Conservation (phyloP, 2,113 vertebrate genomes). For the Dasypus novemcinctus region DNA sequence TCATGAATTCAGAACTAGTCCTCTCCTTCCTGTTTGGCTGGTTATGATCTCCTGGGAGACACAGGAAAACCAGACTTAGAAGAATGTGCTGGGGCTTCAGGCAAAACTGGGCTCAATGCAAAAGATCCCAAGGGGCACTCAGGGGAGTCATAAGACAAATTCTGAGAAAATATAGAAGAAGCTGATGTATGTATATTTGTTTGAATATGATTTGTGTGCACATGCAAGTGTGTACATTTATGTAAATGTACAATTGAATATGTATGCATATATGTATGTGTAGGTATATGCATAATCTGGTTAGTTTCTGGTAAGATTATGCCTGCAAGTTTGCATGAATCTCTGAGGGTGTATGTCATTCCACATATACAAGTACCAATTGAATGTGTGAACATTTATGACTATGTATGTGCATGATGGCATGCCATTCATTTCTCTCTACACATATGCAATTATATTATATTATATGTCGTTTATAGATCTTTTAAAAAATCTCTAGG, state of each 20-base stretch:
- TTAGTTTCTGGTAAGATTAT: neutral
- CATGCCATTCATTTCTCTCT: neutral
- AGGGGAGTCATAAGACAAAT: neutral
- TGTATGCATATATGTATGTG: no score
- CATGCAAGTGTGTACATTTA: neutral
- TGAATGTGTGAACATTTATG: neutral
- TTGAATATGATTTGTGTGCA: neutral
- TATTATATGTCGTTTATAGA: neutral
- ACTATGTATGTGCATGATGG: neutral
- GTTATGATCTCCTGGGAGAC: neutral
- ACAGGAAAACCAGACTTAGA: neutral
- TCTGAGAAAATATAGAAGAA: neutral
- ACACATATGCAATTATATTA: neutral
- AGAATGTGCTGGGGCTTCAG: neutral
- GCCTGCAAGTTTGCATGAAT: neutral
- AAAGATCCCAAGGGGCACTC: neutral
- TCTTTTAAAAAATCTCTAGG: no score
- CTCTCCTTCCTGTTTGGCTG: neutral
- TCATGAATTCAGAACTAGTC: neutral
- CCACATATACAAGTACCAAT: neutral
- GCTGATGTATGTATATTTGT: neutral
- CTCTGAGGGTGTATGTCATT: neutral
- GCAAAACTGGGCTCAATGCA: neutral
- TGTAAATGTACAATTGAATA: neutral
- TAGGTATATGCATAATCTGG: neutral